A percentile compares a stretch with the other conserved stretches of the same genome.
Evolutionary conservation across 2,797 vertebrate genomes (phyloP).

Genomic region (Cetoscarus ocellatus): DNA sequence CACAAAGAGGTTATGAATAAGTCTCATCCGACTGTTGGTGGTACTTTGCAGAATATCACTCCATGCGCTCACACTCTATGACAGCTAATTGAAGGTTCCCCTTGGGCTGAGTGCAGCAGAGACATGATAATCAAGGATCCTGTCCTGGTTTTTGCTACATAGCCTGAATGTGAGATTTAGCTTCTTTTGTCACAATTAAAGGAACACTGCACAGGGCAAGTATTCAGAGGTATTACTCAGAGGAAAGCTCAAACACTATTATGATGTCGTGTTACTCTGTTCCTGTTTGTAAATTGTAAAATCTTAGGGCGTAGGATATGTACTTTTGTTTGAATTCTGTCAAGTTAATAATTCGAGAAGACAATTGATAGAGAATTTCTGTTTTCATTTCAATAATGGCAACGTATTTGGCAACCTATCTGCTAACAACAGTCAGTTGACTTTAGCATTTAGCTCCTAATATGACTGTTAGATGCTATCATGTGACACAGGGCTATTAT

Average conservation of each 20-base stretch:
- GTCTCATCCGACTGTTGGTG: slow-evolving; percentile 65
- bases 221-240: slow-evolving; percentile 67
- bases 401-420: no score
- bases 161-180: slow-evolving; percentile 60
- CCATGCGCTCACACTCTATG: slow-evolving; percentile 55
- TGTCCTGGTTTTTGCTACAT: slow-evolving; percentile 68
- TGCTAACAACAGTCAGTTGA: no score
- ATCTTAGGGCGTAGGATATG: not conserved
- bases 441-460: no score
- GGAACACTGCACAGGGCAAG: slow-evolving; percentile 74
- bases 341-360: no score
- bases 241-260: slow-evolving; percentile 53
- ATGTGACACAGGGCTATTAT: no score
- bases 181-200: slow-evolving; percentile 84
- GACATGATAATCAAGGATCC: slow-evolving; percentile 88
- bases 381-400: no score
- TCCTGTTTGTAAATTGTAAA: not conserved
- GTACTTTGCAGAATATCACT: slow-evolving; percentile 71
- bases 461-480: no score
- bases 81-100: slow-evolving; percentile 83
- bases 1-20: slow-evolving; percentile 74
- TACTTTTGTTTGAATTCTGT: no score
- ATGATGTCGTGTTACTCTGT: not conserved
- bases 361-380: no score
- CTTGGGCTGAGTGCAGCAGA: slow-evolving; percentile 73